Evolutionary conservation across 1,140 invertebrate species (phyloP).

Genomic region (Halesus radiatus): DNA sequence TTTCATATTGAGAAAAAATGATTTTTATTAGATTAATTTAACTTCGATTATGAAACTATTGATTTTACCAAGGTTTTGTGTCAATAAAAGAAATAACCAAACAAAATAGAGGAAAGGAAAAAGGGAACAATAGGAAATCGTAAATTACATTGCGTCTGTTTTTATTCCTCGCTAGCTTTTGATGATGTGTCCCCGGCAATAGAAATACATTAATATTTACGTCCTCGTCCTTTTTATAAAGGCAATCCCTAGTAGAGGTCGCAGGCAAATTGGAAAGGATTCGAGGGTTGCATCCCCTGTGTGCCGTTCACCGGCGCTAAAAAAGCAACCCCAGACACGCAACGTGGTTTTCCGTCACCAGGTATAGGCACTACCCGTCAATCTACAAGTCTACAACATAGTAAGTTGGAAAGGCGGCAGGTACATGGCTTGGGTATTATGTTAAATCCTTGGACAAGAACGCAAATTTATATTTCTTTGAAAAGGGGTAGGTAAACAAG

Average conservation of each 20-base stretch:
- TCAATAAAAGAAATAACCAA: no score
- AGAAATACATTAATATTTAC: conserved; percentile 55
- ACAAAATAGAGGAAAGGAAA: background rate
- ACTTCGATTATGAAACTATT: no score
- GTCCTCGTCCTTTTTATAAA: conserved; percentile 39
- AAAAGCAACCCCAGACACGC: conserved; percentile 1
- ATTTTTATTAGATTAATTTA: no score
- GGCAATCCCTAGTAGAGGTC: conserved; percentile 33
- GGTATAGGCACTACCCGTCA: background rate
- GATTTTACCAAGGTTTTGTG: no score
- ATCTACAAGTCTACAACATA: no score
- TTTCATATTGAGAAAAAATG: no score
- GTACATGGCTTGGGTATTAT: no score
- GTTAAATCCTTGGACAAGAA: no score
- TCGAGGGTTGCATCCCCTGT: conserved; percentile 44
- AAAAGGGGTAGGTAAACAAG: no score
- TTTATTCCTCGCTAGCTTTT: conserved; percentile 7
- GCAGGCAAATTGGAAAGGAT: conserved; percentile 52
- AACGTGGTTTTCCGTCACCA: background rate
- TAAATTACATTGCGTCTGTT: conserved; percentile 7
- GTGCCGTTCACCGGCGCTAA: conserved; percentile 34
- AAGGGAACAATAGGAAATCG: background rate
- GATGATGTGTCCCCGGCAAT: conserved; percentile 44
- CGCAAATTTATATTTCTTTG: no score
- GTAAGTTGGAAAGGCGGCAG: no score